These are phyloP conservation scores for Acronicta psi DNA, from an alignment of 2,888 invertebrate genomes.

Conservation along the genomic window DNA sequence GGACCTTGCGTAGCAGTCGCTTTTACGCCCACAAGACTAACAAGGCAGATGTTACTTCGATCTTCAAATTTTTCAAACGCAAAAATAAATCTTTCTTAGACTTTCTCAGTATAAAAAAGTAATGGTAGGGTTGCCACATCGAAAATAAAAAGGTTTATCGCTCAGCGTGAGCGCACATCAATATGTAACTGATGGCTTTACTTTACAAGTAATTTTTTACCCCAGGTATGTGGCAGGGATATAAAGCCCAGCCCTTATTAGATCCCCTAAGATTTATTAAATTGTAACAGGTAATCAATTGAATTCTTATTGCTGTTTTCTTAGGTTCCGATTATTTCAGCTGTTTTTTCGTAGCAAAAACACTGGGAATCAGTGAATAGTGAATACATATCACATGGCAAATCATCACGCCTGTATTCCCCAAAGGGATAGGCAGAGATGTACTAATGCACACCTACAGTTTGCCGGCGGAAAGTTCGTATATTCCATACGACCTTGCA, in stretches of 20 bases:
- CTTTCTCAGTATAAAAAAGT: conserved; percentile 32
- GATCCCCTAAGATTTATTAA: conserved; percentile 40
- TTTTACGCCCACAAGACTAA: too few species aligned
- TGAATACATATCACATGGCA: too few species aligned
- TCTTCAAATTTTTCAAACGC: conserved; percentile 8
- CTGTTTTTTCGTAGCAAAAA: too few species aligned
- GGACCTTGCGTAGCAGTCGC: too few species aligned
- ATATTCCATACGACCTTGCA: too few species aligned
- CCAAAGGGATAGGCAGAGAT: too few species aligned
- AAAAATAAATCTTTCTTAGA: too few species aligned
- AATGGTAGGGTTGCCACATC: conserved; percentile 31
- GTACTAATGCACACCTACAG: too few species aligned
- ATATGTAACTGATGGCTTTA: conserved; percentile 49
- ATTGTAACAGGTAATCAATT: conserved; percentile 31
- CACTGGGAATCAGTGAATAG: too few species aligned
- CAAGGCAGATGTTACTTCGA: background rate
- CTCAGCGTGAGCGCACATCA: conserved; percentile 36
- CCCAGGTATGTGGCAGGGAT: conserved; percentile 30
- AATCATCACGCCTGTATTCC: too few species aligned
- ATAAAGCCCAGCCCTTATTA: conserved; percentile 43
- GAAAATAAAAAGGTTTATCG: conserved; percentile 48
- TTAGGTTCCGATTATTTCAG: background rate
- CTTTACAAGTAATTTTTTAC: conserved; percentile 52
- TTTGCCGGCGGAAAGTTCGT: too few species aligned
- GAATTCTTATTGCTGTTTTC: background rate